Evolutionary conservation across 1,140 invertebrate species (phyloP), one percentile per base, ranked within the genome.

Genomic region (Pogonomyrmex californicus): DNA sequence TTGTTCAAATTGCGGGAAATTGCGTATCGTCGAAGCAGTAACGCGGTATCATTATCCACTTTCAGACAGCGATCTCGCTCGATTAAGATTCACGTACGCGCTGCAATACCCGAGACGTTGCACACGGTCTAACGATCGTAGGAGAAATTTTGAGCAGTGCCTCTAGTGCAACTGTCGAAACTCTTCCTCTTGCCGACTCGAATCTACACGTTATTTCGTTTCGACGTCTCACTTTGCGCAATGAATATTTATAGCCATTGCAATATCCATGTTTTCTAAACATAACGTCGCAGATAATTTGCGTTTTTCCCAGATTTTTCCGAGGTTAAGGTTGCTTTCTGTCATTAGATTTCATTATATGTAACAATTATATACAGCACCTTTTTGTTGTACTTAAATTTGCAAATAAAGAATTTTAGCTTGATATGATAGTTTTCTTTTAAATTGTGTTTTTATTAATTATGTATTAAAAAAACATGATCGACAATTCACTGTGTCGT

Each of bases 1-100:
- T 60, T 73, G 51, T 71, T 82, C 79, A 82, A 71, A 78, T 75
- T 75, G 68, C 85, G 66, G 71, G 73, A 87, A 88, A 68, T 77
- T 41, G 75, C 86, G 63, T 63, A 65, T 49, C 70, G 17, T 12
- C 38, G 38, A 44, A 7, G 38, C 5, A 47, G 12, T 33, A 33
- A 60, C 51, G 17, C 30, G 44, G n/a, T 78, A 78, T 78, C 58
- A 78, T 81, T 62, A 62, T 73, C 68, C 54, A 41, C 44, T 44
- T 75, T 83, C 54, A 30, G 71, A 75, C 79, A 54, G 30, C 41
- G 79, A 83, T 62, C 68, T 75, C 54, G 79, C 68, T 62, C 79
- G 68, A 83, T 83, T 73, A 75, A 73, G n/a, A 83, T 75, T 75
- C 79, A 54, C 36, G 10, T 70, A 68, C 33, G 33, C 12, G 38